phyloP scores from a whole-genome alignment of 2,888 invertebrate species.

The Aphidoletes aphidimyza region DNA sequence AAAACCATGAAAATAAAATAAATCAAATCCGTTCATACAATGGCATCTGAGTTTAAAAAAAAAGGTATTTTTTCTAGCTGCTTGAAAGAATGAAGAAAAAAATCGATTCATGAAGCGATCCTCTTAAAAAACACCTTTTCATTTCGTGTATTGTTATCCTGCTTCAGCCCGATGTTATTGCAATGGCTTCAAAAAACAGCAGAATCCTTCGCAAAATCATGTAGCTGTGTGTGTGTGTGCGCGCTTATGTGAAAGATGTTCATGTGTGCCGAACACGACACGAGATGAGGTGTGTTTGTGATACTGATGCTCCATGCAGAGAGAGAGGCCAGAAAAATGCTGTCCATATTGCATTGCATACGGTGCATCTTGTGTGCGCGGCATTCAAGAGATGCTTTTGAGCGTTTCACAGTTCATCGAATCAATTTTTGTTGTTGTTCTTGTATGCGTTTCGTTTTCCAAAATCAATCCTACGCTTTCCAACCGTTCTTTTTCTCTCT shows the following conservation, averaged over 20 bases:
- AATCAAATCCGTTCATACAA: slow-evolving; percentile 48
- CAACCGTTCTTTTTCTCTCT: background rate
- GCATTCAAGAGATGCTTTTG: background rate
- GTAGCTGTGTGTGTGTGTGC: too few species aligned
- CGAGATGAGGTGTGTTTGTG: background rate
- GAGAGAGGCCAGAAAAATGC: background rate
- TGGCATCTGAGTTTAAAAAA: background rate
- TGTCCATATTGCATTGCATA: slow-evolving; percentile 41
- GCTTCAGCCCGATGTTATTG: slow-evolving; percentile 45
- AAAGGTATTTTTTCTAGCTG: slow-evolving; percentile 5
- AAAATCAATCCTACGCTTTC: background rate
- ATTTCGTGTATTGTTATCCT: slow-evolving; percentile 31
- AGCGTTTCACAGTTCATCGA: slow-evolving; percentile 52
- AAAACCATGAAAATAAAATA: slow-evolving; percentile 38
- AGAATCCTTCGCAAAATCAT: slow-evolving; percentile 50
- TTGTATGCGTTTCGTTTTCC: background rate
- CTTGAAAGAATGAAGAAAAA: background rate
- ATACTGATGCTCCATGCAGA: background rate
- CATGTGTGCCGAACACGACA: slow-evolving; percentile 1
- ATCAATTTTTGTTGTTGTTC: background rate
- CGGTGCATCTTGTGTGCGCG: slow-evolving; percentile 20
- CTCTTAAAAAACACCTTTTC: slow-evolving; percentile 53
- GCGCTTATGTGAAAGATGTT: slow-evolving; percentile 20
- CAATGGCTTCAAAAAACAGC: slow-evolving; percentile 28
- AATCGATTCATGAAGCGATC: slow-evolving; percentile 40